Base-by-base conservation (phyloP, 2,888 invertebrate species). In the Mimas tiliae region DNA sequence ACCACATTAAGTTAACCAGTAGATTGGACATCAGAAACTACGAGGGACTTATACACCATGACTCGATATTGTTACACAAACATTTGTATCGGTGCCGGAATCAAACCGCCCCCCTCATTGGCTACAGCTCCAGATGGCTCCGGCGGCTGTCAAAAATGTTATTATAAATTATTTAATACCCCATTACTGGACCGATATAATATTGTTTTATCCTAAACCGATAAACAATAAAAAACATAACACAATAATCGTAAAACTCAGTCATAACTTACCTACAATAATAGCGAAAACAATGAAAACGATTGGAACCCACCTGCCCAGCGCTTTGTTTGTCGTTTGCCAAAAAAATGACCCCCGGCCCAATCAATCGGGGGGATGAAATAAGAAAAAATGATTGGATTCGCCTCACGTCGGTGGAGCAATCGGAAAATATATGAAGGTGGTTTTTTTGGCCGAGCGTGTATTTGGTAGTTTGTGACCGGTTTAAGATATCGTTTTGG, bases 371-470 rank as follows among this genome's bases (percentile, higher is more conserved):
- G 82, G 78, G 34, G 82, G 81, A 77, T 80, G 84, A 82, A 89
- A 86, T 86, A 88, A 86, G 87, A 90, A 87, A 87, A 86, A 88
- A 87, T 84, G 85, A 90, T 89, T 82, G 87, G 79, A 91, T 91
- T 90, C 91, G 76, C 80, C 87, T 89, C 91, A 91, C 91, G 91
- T 88, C 84, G 79, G 79, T 76, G 79, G 78, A 79, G 75, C 79
- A 77, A 65, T 58, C 65, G 51, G 65, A 66, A 67, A 67, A 68
- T 67, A 42, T 82, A 78, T 80, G 80, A 77, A 73, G 80, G 75
- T 78, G 79, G 80, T 87, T 89, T 86, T 80, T 83, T 80, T 82
- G 79, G 74, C 80, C 74, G 74, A 69, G 77, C 81, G 85, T 87
- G 86, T 83, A 78, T 75, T 78, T 71, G 71, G 65, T 58, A 58